Conservation (phyloP, 2,797 vertebrate genomes). For the Hybognathus amarus region DNA sequence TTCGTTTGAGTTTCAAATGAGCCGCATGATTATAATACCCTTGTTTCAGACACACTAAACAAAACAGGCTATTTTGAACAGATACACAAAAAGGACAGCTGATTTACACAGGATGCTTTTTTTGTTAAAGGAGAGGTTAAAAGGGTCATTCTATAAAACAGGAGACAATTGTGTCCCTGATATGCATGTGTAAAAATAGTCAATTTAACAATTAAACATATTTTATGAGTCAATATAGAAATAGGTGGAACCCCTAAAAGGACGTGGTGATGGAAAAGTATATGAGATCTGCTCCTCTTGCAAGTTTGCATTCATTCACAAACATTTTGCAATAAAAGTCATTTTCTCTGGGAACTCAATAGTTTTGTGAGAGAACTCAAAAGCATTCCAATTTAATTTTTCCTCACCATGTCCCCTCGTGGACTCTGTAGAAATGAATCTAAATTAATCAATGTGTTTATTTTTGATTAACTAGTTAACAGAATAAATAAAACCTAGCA, state of each 20-base stretch:
- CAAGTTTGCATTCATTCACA: not conserved
- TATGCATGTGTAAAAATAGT: not conserved
- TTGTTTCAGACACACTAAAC: conserved; percentile 11
- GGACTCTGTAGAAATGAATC: not conserved
- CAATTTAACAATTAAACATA: not conserved
- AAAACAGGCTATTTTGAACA: conserved; percentile 15
- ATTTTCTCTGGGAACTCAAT: no score
- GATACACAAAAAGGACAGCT: not conserved
- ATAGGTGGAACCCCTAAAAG: not conserved
- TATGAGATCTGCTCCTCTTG: not conserved
- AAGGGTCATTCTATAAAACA: not conserved
- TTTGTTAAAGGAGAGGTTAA: not conserved
- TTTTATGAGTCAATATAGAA: not conserved
- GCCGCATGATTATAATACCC: conserved; percentile 12
- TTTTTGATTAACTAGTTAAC: no score
- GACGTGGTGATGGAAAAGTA: not conserved
- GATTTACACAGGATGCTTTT: conserved; percentile 13
- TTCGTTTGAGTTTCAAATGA: conserved; percentile 21
- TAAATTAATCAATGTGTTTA: no score
- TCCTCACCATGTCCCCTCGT: not conserved
- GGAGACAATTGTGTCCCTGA: not conserved
- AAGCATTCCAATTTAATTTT: not conserved
- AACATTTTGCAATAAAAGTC: not conserved
- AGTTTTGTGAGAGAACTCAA: not conserved
- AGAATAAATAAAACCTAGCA: not conserved